These are phyloP conservation scores for Urosaurus nigricauda DNA, from an alignment of 2,797 vertebrate species.

Conservation along the genomic window DNA sequence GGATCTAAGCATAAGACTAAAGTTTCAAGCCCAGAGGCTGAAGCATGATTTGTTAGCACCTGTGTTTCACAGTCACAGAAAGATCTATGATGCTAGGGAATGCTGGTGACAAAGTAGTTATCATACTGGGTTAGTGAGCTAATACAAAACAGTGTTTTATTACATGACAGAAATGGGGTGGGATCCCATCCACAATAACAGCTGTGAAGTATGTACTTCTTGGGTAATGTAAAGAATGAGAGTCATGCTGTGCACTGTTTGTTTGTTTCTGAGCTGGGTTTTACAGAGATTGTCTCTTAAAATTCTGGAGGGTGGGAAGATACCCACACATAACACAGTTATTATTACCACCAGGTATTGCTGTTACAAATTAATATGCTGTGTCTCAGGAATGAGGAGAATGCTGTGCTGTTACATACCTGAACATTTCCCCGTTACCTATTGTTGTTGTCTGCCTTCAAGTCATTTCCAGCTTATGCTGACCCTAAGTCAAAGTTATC, in stretches of 20 bases:
- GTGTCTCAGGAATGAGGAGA: background rate
- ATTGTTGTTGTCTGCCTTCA: no score
- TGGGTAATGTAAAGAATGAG: conserved; percentile 68
- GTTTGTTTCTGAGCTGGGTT: conserved; percentile 42
- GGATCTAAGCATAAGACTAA: conserved; percentile 40
- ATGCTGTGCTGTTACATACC: background rate
- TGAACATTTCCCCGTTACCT: background rate
- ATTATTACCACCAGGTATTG: background rate
- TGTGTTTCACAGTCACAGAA: conserved; percentile 69
- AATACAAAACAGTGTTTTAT: conserved; percentile 68
- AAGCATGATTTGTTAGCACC: conserved; percentile 57
- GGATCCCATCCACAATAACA: conserved; percentile 65
- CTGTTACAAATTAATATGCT: background rate
- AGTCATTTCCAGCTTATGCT: no score
- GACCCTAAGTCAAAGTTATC: no score
- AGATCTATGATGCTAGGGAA: conserved; percentile 61
- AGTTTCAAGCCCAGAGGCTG: conserved; percentile 39
- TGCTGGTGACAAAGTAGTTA: conserved; percentile 67
- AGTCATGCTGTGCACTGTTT: conserved; percentile 48
- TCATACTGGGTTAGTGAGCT: conserved; percentile 73
- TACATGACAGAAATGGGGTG: conserved; percentile 55
- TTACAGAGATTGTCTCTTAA: conserved; percentile 43
- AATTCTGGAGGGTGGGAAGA: conserved; percentile 33
- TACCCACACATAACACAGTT: conserved; percentile 24
- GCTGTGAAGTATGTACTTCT: conserved; percentile 59